These are phyloP conservation scores for Abscondita cerata DNA, from an alignment of 2,888 invertebrate species.

Conservation along the genomic window DNA sequence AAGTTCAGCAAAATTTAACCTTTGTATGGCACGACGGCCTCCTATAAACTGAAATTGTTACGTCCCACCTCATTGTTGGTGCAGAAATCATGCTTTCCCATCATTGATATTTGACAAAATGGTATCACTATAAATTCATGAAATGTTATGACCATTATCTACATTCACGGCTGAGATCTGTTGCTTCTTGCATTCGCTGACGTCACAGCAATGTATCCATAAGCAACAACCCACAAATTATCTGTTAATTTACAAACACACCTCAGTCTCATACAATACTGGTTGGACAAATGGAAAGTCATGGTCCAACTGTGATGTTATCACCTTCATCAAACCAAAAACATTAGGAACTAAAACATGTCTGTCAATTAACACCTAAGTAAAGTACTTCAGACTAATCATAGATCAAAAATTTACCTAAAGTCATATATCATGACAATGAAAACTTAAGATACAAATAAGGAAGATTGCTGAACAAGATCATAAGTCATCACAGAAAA, in stretches of 20 bases:
- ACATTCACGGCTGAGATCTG: too few species aligned
- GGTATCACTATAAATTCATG: too few species aligned
- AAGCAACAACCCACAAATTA: constrained; percentile 10
- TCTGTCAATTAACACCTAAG: constrained; percentile 8
- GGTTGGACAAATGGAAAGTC: constrained; percentile 32
- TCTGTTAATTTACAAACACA: constrained; percentile 27
- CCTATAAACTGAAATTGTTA: constrained; percentile 15
- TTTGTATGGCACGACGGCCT: constrained; percentile 21
- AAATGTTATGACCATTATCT: too few species aligned
- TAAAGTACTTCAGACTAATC: constrained; percentile 15
- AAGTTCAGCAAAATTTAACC: too few species aligned
- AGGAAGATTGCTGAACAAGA: not conserved
- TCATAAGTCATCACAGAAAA: too few species aligned
- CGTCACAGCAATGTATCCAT: too few species aligned
- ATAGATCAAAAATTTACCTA: too few species aligned
- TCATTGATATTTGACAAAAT: constrained; percentile 15
- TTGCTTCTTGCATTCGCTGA: too few species aligned
- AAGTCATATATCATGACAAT: not conserved
- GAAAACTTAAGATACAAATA: not conserved
- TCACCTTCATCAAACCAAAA: too few species aligned
- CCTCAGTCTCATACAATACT: constrained; percentile 26
- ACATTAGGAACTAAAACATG: constrained; percentile 15
- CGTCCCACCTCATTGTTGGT: constrained; percentile 9
- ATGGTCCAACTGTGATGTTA: too few species aligned
- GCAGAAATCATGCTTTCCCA: constrained; percentile 4